phyloP scores from a whole-genome alignment of 2,113 vertebrate species.

The Pterophyllum scalare region DNA sequence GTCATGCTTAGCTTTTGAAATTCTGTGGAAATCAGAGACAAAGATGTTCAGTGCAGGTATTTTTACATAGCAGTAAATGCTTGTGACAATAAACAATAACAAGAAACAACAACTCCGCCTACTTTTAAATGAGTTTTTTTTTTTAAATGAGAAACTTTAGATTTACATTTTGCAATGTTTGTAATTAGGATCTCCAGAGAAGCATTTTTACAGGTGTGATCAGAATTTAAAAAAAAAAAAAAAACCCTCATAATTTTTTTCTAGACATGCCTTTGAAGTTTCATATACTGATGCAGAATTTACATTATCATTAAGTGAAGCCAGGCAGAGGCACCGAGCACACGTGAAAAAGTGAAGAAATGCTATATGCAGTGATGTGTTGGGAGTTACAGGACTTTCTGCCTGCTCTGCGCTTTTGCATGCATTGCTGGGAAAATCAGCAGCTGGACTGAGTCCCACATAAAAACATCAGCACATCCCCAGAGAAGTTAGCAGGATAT shows the following conservation, averaged over 20 bases:
- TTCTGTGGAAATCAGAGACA: background rate
- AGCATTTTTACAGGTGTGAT: background rate
- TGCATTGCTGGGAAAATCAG: background rate
- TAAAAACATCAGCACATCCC: slow-evolving; percentile 1
- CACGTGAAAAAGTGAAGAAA: background rate
- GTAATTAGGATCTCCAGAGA: background rate
- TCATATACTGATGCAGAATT: background rate
- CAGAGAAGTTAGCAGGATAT: slow-evolving; percentile 2
- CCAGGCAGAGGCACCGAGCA: background rate
- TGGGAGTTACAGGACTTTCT: background rate
- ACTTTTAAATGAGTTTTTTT: background rate
- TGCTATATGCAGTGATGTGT: background rate
- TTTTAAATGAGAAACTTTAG: background rate
- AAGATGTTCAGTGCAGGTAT: background rate
- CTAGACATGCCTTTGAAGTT: background rate
- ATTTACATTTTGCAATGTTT: background rate
- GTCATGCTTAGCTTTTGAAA: background rate
- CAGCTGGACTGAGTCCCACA: background rate
- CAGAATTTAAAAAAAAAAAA: background rate
- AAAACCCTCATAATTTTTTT: background rate
- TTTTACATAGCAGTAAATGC: background rate
- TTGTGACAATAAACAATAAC: background rate
- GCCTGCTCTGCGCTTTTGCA: background rate
- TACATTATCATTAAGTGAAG: background rate
- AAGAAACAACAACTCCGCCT: background rate